These are phyloP conservation scores for Amazona finschi DNA, from an alignment of 2,797 vertebrate genomes.

Conservation along the genomic window DNA sequence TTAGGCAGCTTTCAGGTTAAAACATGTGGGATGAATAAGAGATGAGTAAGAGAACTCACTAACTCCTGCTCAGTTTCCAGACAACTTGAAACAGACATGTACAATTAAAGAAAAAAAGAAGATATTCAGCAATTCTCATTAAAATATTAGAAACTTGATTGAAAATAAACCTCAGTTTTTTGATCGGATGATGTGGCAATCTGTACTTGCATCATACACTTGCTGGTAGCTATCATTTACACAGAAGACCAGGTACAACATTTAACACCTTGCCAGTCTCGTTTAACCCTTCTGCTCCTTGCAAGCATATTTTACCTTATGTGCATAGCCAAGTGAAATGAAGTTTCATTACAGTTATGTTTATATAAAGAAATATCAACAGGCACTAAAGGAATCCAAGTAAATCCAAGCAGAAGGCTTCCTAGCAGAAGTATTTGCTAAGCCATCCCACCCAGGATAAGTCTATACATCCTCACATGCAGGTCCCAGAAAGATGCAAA, in stretches of 20 bases:
- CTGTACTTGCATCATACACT: background rate
- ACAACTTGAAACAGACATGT: constrained; percentile 2
- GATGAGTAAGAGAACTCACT: background rate
- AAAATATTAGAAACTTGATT: background rate
- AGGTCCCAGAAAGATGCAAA: background rate
- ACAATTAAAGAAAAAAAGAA: background rate
- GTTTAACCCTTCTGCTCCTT: background rate
- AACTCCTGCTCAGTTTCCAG: background rate
- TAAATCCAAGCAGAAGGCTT: background rate
- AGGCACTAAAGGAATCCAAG: background rate
- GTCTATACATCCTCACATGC: background rate
- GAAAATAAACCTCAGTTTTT: background rate
- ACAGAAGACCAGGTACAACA: background rate
- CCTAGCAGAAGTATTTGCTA: background rate
- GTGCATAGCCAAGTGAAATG: background rate
- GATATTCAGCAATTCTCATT: background rate
- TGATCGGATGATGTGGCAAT: background rate
- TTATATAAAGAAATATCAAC: background rate
- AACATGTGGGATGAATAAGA: background rate
- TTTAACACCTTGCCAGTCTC: background rate
- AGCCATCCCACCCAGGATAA: no score
- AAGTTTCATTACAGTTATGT: background rate
- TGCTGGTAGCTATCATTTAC: background rate
- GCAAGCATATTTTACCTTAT: background rate
- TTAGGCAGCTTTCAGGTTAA: background rate